These are phyloP conservation scores for Grammomys dolichurus DNA, from an alignment of 2,113 vertebrate species.

Conservation along the genomic window DNA sequence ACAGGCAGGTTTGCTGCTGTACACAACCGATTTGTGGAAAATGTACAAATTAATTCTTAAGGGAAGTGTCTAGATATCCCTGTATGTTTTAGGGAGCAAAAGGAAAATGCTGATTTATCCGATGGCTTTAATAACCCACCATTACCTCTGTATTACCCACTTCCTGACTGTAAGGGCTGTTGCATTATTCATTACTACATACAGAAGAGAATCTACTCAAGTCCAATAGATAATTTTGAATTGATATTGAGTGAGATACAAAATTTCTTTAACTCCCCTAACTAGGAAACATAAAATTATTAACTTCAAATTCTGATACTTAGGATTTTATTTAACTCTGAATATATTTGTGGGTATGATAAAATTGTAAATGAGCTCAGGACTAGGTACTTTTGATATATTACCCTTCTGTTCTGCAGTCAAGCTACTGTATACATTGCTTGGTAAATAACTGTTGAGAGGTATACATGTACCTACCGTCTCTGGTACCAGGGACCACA, in stretches of 20 bases:
- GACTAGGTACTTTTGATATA: neutral
- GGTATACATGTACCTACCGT: neutral
- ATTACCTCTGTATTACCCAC: neutral
- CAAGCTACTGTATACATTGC: neutral
- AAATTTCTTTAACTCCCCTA: slow-evolving; percentile 35
- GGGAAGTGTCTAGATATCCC: neutral
- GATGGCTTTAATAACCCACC: neutral
- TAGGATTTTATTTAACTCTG: neutral
- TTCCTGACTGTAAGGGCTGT: neutral
- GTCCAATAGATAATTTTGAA: neutral
- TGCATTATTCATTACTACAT: slow-evolving; percentile 26
- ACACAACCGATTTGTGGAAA: slow-evolving; percentile 45
- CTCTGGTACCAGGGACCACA: neutral
- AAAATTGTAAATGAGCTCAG: slow-evolving; percentile 17
- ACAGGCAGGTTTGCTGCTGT: neutral
- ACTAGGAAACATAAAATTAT: neutral
- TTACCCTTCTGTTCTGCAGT: neutral
- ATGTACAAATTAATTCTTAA: neutral
- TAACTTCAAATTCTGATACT: slow-evolving; percentile 29
- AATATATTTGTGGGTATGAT: slow-evolving; percentile 3
- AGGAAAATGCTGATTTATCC: neutral
- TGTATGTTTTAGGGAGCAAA: neutral
- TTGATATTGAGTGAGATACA: slow-evolving; percentile 8
- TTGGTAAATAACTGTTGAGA: neutral
- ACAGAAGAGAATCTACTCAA: neutral